Evolutionary conservation across 2,797 vertebrate genomes (phyloP).

Genomic region (Phylloscopus collybita): DNA sequence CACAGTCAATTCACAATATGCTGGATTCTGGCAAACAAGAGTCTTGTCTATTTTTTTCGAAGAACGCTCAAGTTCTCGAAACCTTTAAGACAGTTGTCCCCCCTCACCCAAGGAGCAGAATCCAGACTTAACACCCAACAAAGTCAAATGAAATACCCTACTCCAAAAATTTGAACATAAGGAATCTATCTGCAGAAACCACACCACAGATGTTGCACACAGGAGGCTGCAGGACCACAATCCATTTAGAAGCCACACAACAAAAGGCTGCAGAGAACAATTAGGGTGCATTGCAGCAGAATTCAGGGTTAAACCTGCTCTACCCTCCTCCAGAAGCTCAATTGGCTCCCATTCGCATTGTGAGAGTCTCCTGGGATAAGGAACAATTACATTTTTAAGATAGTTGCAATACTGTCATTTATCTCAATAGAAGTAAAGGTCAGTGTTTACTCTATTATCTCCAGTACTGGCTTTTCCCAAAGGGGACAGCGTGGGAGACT

Average conservation of each 20-base stretch:
- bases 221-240: neutral
- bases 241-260: neutral
- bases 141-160: neutral
- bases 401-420: neutral
- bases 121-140: neutral
- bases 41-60: neutral
- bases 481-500: neutral
- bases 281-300: neutral
- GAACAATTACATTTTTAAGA: neutral
- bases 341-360: neutral
- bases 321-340: neutral
- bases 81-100: neutral
- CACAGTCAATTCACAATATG: neutral
- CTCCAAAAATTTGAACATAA: neutral
- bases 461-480: neutral
- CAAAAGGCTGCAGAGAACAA: neutral
- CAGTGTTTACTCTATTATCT: neutral
- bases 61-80: neutral
- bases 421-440: neutral
- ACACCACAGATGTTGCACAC: neutral
- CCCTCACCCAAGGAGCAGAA: neutral
- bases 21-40: neutral
- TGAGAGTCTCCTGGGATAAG: neutral
- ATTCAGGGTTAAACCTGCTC: neutral
- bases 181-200: neutral